Evolutionary conservation across 2,888 invertebrate species (phyloP), one percentile per base, ranked within the genome.

Genomic region (Zygogramma bicolorata): DNA sequence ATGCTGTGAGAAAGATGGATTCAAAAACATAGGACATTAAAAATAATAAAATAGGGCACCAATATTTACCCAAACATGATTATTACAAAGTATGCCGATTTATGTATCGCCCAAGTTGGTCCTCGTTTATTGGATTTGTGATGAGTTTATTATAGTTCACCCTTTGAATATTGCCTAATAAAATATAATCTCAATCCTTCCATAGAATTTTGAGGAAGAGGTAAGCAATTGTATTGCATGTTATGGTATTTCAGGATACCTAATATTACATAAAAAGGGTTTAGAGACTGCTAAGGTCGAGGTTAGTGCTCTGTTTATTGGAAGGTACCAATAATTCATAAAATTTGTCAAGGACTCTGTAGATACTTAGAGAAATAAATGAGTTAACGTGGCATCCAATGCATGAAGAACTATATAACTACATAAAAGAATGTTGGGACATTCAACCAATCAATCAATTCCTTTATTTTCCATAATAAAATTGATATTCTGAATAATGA

Each of bases 81-180:
- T 25, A 53, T 53, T 13, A 53, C 53, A 53, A 53, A 53, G 53
- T 53, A 27, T 4, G 53, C 53, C 53, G 53, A 25, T 27, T 27
- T n/a, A 53, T 53, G 53, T 25, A 10, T n/a, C 13, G 53, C 53
- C 22, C 10, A 27, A 53, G 27, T 53, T 53, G 15, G n/a, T 13
- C 53, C 27, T 13, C 6, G 13, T 53, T 53, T 53, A 53, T 53
- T 53, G 53, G 53, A 53, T 53, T 53, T 53, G 13, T 53, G 27
- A 53, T 27, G 53, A 53, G 27, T 27, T 53, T 27, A 53, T 53
- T 53, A 7, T 25, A 3, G n/a, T 6, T 18, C 46, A 53, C 27
- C 25, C 53, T 53, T 53, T 53, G n/a, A 46, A 63, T 31, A 63
- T 63, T 63, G 63, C 29, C 42, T 46, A 46, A 63, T 63, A 63